These are phyloP conservation scores for Mesochorus sp. DNA, from an alignment of 2,888 invertebrate genomes.

Conservation along the genomic window DNA sequence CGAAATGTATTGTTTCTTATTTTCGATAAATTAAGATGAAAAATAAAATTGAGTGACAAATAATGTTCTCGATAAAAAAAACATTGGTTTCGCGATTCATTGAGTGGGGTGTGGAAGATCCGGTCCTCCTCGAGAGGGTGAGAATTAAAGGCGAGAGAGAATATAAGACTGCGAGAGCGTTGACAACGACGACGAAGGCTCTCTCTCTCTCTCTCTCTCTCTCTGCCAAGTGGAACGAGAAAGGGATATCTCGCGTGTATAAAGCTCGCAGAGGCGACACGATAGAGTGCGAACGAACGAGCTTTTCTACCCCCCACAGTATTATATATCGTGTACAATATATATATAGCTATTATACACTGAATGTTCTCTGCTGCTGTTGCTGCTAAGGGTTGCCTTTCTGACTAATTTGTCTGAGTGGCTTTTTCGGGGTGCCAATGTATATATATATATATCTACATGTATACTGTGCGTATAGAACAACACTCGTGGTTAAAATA, in stretches of 20 bases:
- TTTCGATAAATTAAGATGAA: no score
- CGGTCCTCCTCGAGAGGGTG: conserved; percentile 40
- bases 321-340: conserved; percentile 2
- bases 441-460: conserved; percentile 16
- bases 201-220: no score
- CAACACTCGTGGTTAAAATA: conserved; percentile 48
- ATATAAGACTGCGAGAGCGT: conserved; percentile 51
- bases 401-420: conserved; percentile 81
- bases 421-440: conserved; percentile 74
- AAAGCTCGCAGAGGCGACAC: conserved; percentile 47
- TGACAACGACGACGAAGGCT: conserved; percentile 24
- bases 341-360: conserved; percentile 26
- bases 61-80: background rate
- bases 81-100: background rate
- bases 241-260: conserved; percentile 45
- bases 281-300: conserved; percentile 51
- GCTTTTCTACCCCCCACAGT: conserved; percentile 20
- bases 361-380: conserved; percentile 33
- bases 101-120: no score
- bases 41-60: no score
- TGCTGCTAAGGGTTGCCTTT: conserved; percentile 47
- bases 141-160: conserved; percentile 65
- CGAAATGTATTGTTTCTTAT: no score
- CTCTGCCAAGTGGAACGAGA: conserved; percentile 51
- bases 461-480: conserved; percentile 11